A percentile compares a stretch with the other conserved stretches of the same genome.
Evolutionary conservation across 1,140 invertebrate species (phyloP).

Genomic region (Dendroctonus ponderosae): DNA sequence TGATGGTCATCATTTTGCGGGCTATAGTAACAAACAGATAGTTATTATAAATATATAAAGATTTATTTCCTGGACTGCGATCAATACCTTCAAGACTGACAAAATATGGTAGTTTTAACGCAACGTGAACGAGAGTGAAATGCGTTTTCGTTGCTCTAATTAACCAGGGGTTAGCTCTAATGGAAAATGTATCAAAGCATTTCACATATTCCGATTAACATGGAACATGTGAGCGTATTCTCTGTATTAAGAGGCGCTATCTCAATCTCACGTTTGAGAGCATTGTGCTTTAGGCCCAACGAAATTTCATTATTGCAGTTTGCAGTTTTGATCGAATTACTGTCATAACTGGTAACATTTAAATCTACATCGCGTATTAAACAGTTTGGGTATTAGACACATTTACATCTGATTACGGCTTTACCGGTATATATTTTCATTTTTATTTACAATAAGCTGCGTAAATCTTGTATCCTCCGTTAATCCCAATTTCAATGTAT

Average conservation of each 20-base stretch:
- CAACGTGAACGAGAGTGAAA: not conserved
- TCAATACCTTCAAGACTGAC: not conserved
- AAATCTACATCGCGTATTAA: not conserved
- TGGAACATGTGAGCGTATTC: conserved; percentile 1
- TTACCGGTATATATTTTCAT: too few relatives aligned
- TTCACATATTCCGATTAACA: conserved; percentile 3
- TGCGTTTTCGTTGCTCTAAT: not conserved
- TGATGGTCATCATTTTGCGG: not conserved
- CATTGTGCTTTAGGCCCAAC: not conserved
- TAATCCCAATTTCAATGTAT: too few relatives aligned
- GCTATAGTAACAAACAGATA: not conserved
- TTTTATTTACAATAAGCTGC: too few relatives aligned
- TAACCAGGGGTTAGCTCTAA: conserved; percentile 10
- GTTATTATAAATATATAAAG: not conserved
- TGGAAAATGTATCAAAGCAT: conserved; percentile 9
- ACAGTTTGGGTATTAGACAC: too few relatives aligned
- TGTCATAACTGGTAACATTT: conserved; percentile 8
- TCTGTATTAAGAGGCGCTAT: conserved; percentile 11
- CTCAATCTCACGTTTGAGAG: conserved; percentile 17
- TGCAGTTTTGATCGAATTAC: conserved; percentile 17
- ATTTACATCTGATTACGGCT: too few relatives aligned
- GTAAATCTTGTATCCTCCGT: too few relatives aligned
- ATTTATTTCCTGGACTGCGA: not conserved
- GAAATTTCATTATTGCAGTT: conserved; percentile 16
- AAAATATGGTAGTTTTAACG: not conserved